These are phyloP conservation scores for Acanthaster planci DNA, from an alignment of 35 echinoderm and acorn worm species.

Conservation along the genomic window DNA sequence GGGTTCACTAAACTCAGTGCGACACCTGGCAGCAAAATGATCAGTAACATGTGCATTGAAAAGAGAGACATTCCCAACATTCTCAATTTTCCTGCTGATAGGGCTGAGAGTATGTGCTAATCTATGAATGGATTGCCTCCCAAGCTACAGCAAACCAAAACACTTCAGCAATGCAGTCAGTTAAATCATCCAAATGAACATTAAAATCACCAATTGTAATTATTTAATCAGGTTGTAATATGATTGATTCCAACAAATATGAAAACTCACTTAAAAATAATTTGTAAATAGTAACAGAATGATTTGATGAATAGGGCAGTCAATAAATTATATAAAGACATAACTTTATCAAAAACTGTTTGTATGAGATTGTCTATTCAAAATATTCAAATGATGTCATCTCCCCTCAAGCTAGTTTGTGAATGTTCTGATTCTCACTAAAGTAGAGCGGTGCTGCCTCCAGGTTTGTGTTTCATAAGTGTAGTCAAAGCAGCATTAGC, in stretches of 20 bases:
- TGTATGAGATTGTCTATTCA: conserved; percentile 1
- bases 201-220: conserved; percentile 25
- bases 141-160: background rate
- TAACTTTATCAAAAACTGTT: background rate
- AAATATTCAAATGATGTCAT: conserved; percentile 26
- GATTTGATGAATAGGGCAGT: background rate
- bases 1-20: background rate
- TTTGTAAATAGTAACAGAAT: background rate
- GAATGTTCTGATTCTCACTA: background rate
- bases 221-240: background rate
- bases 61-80: background rate
- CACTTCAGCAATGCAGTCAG: conserved; percentile 8
- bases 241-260: conserved; percentile 1
- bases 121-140: background rate
- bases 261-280: conserved; percentile 23
- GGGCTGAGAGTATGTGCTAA: conserved; percentile 17
- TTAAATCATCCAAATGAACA: conserved; percentile 29
- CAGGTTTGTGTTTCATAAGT: background rate
- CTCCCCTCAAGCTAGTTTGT: background rate
- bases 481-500: conserved; percentile 18
- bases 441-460: background rate
- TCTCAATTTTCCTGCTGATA: conserved; percentile 11
- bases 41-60: background rate
- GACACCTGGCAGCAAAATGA: conserved; percentile 20
- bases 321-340: background rate